Percentiles rank a stretch among this genome's conserved stretches.
phyloP scores from a whole-genome alignment of 2,113 vertebrate genomes.

The Triplophysa tibetana region DNA sequence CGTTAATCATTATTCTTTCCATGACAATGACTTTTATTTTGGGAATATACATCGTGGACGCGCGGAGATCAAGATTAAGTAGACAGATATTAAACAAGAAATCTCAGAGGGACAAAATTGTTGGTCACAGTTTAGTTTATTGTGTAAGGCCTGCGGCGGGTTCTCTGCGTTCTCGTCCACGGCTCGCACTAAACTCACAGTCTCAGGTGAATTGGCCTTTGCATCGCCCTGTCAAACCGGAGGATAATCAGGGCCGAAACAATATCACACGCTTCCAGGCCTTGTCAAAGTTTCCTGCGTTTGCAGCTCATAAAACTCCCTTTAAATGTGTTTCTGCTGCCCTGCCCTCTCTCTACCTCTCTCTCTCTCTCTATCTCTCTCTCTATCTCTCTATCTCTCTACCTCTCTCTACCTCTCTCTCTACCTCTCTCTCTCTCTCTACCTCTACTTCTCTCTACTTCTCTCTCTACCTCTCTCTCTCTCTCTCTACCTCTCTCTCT shows the following conservation, averaged over 20 bases:
- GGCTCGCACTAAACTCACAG: neutral
- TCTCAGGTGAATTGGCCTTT: conserved; percentile 12
- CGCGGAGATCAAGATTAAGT: too few relatives aligned
- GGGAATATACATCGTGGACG: neutral
- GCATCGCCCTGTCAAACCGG: conserved; percentile 9
- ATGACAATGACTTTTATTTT: neutral
- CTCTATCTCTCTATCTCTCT: too few relatives aligned
- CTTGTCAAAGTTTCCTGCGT: conserved; percentile 52
- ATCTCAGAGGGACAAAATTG: conserved; percentile 18
- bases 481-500: too few relatives aligned
- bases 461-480: too few relatives aligned
- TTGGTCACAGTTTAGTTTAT: conserved; percentile 35
- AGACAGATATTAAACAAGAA: neutral
- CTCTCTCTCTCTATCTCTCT: neutral
- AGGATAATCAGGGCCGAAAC: conserved; percentile 49
- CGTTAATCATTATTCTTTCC: neutral
- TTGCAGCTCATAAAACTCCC: conserved; percentile 50
- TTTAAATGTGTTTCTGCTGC: conserved; percentile 40
- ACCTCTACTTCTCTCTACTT: too few relatives aligned
- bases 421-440: too few relatives aligned
- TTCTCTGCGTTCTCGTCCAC: neutral
- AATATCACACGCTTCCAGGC: conserved; percentile 46
- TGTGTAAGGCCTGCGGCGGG: conserved; percentile 12
- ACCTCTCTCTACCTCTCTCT: too few relatives aligned
- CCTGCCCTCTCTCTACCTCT: neutral